phyloP scores from a whole-genome alignment of 2,888 invertebrate genomes.

The Cerastis leucographa region DNA sequence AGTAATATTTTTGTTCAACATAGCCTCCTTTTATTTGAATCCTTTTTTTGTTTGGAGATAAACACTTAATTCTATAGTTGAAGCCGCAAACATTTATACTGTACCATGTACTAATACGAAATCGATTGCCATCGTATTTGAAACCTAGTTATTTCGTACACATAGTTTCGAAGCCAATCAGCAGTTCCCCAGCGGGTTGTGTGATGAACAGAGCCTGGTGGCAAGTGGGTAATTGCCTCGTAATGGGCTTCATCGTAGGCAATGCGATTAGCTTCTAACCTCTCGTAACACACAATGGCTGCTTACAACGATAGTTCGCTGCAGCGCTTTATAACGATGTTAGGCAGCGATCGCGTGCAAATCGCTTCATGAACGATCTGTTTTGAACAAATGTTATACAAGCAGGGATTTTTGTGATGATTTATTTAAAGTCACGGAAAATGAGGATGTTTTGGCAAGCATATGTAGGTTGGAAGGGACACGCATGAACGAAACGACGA shows the following conservation, averaged over 20 bases:
- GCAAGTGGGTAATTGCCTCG: conserved; percentile 70
- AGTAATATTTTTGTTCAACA: too few species aligned
- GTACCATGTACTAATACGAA: conserved; percentile 7
- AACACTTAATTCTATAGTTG: too few species aligned
- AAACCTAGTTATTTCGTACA: not conserved
- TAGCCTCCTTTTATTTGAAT: too few species aligned
- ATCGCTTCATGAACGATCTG: conserved; percentile 27
- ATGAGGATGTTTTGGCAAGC: not conserved
- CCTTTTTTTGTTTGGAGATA: too few species aligned
- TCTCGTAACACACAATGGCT: conserved; percentile 67
- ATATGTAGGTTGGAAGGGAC: not conserved
- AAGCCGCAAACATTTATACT: too few species aligned
- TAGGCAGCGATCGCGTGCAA: conserved; percentile 50
- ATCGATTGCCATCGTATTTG: conserved; percentile 8
- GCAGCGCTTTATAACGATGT: conserved; percentile 52
- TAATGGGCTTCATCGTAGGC: conserved; percentile 66
- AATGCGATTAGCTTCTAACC: conserved; percentile 73
- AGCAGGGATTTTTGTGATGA: conserved; percentile 1
- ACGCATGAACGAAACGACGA: not conserved
- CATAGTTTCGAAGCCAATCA: conserved; percentile 34
- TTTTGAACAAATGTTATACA: conserved; percentile 24
- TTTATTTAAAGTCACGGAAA: not conserved
- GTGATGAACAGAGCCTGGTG: conserved; percentile 60
- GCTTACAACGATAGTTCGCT: conserved; percentile 42
- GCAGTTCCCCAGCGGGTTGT: conserved; percentile 65